Evolutionary conservation across 1,140 invertebrate genomes (phyloP).

Genomic region (Euura lappo): DNA sequence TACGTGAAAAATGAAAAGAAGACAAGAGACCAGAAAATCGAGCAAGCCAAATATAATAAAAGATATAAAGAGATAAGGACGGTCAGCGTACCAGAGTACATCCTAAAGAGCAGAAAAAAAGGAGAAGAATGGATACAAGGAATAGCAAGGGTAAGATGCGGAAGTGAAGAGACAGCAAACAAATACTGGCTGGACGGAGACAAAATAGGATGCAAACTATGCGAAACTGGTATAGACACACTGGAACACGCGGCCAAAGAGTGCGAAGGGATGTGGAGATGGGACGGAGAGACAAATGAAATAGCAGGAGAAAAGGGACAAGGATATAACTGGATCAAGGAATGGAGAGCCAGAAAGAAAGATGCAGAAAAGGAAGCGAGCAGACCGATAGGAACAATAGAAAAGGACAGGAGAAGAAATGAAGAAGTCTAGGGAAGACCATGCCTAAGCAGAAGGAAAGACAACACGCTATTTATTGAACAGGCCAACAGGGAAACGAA

Average conservation of each 20-base stretch:
- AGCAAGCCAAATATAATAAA: too few relatives aligned
- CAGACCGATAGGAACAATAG: neutral
- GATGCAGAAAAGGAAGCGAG: constrained; percentile 1
- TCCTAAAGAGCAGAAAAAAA: too few relatives aligned
- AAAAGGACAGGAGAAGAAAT: neutral
- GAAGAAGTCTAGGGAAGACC: neutral
- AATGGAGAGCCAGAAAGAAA: neutral
- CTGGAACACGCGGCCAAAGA: neutral
- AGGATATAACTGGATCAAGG: neutral
- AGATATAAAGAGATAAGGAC: too few relatives aligned
- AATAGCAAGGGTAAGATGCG: too few relatives aligned
- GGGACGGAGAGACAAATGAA: neutral
- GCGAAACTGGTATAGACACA: neutral
- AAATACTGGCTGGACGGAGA: neutral
- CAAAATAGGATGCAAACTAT: neutral
- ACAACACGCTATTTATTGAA: too few relatives aligned
- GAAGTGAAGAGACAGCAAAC: too few relatives aligned
- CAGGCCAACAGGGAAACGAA: too few relatives aligned
- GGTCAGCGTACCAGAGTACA: too few relatives aligned
- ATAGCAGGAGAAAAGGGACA: neutral
- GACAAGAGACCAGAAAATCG: too few relatives aligned
- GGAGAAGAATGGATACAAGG: too few relatives aligned
- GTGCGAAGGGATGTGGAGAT: neutral
- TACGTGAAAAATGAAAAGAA: too few relatives aligned
- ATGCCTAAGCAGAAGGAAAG: too few relatives aligned